phyloP scores from a whole-genome alignment of 1,140 invertebrate genomes.

The Amyelois transitella region DNA sequence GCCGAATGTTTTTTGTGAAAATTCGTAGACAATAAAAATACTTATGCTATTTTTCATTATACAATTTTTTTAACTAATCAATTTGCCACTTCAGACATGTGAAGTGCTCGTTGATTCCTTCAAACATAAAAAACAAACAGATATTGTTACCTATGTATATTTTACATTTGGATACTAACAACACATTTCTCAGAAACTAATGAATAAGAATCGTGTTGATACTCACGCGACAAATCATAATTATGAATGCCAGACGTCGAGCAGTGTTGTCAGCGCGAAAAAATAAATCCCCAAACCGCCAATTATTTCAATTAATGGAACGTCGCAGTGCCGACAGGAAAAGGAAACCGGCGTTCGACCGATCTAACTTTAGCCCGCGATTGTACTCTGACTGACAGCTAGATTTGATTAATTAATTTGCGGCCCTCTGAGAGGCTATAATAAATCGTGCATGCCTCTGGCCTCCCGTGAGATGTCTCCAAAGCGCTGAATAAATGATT shows the following conservation, averaged over 20 bases:
- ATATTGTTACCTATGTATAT: background rate
- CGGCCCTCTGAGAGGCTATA: slow-evolving; percentile 48
- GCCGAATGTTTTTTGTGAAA: no score
- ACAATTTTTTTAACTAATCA: no score
- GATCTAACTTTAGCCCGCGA: slow-evolving; percentile 54
- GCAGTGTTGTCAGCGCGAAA: slow-evolving; percentile 53
- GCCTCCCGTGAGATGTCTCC: slow-evolving; percentile 70
- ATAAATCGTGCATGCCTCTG: slow-evolving; percentile 63
- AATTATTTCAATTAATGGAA: slow-evolving; percentile 71
- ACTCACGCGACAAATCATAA: slow-evolving; percentile 10
- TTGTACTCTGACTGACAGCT: slow-evolving; percentile 64
- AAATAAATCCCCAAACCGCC: slow-evolving; percentile 50
- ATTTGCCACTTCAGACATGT: no score
- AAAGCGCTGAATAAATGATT: slow-evolving; percentile 65
- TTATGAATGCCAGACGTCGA: slow-evolving; percentile 16
- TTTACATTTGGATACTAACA: background rate
- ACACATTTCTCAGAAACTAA: slow-evolving; percentile 1
- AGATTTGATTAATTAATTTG: slow-evolving; percentile 71
- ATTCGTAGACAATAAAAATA: no score
- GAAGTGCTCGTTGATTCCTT: no score
- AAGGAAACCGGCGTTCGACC: slow-evolving; percentile 44
- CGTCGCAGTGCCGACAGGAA: slow-evolving; percentile 62
- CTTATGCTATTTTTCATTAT: no score
- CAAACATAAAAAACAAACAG: no score
- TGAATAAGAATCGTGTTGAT: background rate